Evolutionary conservation across 2,888 invertebrate species (phyloP), one percentile per base, ranked within the genome.

Genomic region (Halictus ligatus): DNA sequence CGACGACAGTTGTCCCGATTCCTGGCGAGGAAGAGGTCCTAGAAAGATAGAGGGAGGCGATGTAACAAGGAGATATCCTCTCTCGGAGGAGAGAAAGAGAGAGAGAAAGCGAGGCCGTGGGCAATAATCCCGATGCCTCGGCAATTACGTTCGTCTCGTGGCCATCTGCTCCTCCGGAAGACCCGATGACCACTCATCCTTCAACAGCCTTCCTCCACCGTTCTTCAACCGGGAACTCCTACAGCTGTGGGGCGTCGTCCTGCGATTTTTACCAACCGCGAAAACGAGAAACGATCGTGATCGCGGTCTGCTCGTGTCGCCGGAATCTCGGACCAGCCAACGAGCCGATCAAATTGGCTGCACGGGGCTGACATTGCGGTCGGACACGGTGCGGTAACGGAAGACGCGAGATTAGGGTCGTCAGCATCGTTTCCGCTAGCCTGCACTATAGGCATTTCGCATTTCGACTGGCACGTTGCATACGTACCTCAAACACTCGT

Each of bases 61-160:
- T 18, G 73, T 69, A 67, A 67, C 48, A 43, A 64, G 43, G 67
- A 74, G 67, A 60, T 13, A 58, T 13, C 0, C 18, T n/a, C 15
- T 25, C 67, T 40, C 25, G 29, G 7, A 60, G n/a, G 54, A 10
- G n/a, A n/a, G 54, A 1, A 54, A 54, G 54, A 80, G 80, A 72
- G 60, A 69, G 54, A 67, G 72, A 74, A 71, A 58, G 46, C 72
- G 74, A 86, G 88, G 91, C 92, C 89, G 92, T 90, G 91, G 92
- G 94, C 92, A 94, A 94, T 94, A 94, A 94, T 94, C 92, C 92
- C 92, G 93, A 94, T 94, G 92, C 92, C 90, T 91, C 91, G 93
- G 92, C 94, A 94, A 94, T 94, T 94, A 94, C 93, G 90, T 92
- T 92, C 94, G 94, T 94, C 94, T 94, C 94, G 88, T 88, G 91